Evolutionary conservation across 1,140 invertebrate genomes (phyloP), one percentile per base, ranked within the genome.

Genomic region (Chlorops oryzae): DNA sequence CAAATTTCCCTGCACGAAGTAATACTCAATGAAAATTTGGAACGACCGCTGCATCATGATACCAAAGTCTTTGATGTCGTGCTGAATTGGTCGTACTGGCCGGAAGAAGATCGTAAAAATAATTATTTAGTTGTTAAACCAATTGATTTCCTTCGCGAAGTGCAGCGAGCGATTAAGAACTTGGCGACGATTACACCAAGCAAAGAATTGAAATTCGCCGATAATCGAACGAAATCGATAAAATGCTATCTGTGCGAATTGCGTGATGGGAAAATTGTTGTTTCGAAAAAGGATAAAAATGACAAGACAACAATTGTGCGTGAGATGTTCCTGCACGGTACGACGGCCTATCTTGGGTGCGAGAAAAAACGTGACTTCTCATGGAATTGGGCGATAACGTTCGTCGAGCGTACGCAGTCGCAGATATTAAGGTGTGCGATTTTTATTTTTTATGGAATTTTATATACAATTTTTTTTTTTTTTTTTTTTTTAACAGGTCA

Each of bases 41-140:
- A 81, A 47, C 74, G 91, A 5, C 84, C 87, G 0, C 74, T 95
- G 13, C 88, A 92, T 72, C 81, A 87, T 52, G 78, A 81, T 24
- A 87, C 91, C 59, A 79, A 83, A 47, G 79, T 82, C 1, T 70
- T 80, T 3, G 75, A 80, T 55, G 73, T 82, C 20, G 82, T 94
- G 10, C 74, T 91, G 9, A 77, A 82, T 35, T 95, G 90, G 90
- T 81, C 86, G 1, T 86, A 87, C 54, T 94, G 90, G 90, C 83
- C 88, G 37, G 81, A 87, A 40, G 77, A 79, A 3, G 87, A 91
- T 67, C 76, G 88, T 15, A 88, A 86, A 66, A 80, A 90, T 56
- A 92, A 91, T 61, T 82, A 84, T 59, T 72, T 93, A 12, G 73
- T 90, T n/a, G 69, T 92, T 6, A 83, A 73, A 20, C 74, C 78